These are phyloP conservation scores for Coptodon rendalli DNA, from an alignment of 2,113 vertebrate genomes.

Conservation along the genomic window DNA sequence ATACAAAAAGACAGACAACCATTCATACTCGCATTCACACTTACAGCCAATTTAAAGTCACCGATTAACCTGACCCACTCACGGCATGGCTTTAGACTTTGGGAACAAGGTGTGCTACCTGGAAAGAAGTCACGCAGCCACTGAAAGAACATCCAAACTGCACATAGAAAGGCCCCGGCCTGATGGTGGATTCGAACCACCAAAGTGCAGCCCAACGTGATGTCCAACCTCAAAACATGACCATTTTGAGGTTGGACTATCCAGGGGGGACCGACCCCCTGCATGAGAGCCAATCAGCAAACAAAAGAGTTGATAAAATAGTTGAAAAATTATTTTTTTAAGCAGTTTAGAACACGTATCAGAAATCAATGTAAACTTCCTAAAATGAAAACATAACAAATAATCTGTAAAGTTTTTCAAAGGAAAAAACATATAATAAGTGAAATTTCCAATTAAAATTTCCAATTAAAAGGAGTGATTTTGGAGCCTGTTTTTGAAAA, in stretches of 20 bases:
- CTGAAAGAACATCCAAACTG: neutral
- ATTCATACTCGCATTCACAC: neutral
- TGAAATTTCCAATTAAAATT: neutral
- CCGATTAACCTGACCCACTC: neutral
- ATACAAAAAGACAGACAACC: neutral
- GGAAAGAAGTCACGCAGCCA: neutral
- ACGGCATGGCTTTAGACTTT: neutral
- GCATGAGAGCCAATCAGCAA: neutral
- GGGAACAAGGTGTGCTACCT: neutral
- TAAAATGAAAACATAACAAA: neutral
- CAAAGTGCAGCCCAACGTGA: neutral
- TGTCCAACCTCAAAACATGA: neutral
- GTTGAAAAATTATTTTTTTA: neutral
- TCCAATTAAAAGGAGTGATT: fast-evolving
- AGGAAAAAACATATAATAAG: neutral
- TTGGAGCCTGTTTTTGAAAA: neutral
- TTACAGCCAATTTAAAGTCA: neutral
- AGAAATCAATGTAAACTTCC: neutral
- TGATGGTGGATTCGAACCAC: neutral
- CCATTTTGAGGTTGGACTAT: neutral
- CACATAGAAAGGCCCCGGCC: neutral
- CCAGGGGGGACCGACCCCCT: fast-evolving
- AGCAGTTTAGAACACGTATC: neutral
- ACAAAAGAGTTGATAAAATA: neutral
- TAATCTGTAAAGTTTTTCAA: neutral